These are phyloP conservation scores for Synergus japonicus DNA, from an alignment of 2,888 invertebrate genomes.

Conservation along the genomic window DNA sequence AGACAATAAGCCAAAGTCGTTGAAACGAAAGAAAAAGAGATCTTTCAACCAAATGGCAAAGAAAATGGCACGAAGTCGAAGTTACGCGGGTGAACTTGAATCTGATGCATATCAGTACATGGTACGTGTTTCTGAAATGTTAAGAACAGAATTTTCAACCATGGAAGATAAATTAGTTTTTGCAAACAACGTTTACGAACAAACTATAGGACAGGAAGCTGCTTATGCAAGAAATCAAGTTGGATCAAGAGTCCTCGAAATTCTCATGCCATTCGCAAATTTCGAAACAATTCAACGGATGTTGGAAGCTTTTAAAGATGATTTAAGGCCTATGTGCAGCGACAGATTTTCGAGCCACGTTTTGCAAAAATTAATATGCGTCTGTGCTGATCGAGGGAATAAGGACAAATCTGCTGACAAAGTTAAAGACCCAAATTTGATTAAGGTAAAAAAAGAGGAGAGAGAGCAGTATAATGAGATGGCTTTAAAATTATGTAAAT, in stretches of 20 bases:
- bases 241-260: slow-evolving; percentile 87
- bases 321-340: slow-evolving; percentile 84
- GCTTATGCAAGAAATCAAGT: slow-evolving; percentile 88
- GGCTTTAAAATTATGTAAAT: slow-evolving; percentile 85
- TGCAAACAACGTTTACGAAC: slow-evolving; percentile 87
- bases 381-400: slow-evolving; percentile 79
- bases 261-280: slow-evolving; percentile 84
- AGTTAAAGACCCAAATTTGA: slow-evolving; percentile 43
- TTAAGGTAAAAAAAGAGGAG: slow-evolving; percentile 45
- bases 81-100: slow-evolving; percentile 79
- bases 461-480: slow-evolving; percentile 81
- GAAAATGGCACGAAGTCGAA: slow-evolving; percentile 86
- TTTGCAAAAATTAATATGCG: slow-evolving; percentile 83
- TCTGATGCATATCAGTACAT: slow-evolving; percentile 88
- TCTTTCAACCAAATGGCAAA: slow-evolving; percentile 85
- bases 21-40: slow-evolving; percentile 82
- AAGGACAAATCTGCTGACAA: slow-evolving; percentile 59
- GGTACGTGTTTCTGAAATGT: slow-evolving; percentile 85
- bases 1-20: slow-evolving; percentile 11
- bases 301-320: slow-evolving; percentile 82
- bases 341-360: slow-evolving; percentile 90
- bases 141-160: slow-evolving; percentile 83
- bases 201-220: slow-evolving; percentile 85
- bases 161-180: slow-evolving; percentile 86
- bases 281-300: slow-evolving; percentile 82